Conservation (phyloP, 2,113 vertebrate genomes). For the Halichoeres trimaculatus region DNA sequence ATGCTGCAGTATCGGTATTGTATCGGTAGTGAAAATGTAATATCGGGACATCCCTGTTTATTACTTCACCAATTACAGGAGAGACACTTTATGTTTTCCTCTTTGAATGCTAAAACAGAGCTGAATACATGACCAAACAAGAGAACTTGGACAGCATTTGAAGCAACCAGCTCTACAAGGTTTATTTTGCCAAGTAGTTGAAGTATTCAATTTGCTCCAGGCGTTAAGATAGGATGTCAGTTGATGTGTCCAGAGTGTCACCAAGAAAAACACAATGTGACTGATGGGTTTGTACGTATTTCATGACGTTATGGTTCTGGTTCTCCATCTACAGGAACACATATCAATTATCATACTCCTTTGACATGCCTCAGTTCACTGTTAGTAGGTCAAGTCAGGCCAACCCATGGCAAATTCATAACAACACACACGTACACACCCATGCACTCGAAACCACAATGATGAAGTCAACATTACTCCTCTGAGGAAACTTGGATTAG, state of each 20-base stretch:
- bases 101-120: background rate
- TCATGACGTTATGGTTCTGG: conserved; percentile 18
- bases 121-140: too few species aligned
- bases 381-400: conserved; percentile 32
- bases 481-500: conserved; percentile 9
- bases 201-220: background rate
- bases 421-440: background rate
- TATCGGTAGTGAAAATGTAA: too few species aligned
- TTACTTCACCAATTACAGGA: background rate
- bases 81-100: background rate
- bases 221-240: background rate
- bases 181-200: background rate
- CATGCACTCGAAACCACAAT: conserved; percentile 9
- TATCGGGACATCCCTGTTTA: too few species aligned
- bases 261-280: background rate
- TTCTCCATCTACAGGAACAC: conserved; percentile 10
- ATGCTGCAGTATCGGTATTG: too few species aligned
- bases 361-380: conserved; percentile 55
- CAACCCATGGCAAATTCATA: background rate
- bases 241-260: background rate
- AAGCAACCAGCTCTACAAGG: background rate
- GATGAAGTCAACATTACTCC: conserved; percentile 21
- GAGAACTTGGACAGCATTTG: background rate
- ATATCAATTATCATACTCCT: conserved; percentile 15
- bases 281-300: background rate